Conservation (phyloP, 2,888 invertebrate genomes). For the Axea sp. region DNA sequence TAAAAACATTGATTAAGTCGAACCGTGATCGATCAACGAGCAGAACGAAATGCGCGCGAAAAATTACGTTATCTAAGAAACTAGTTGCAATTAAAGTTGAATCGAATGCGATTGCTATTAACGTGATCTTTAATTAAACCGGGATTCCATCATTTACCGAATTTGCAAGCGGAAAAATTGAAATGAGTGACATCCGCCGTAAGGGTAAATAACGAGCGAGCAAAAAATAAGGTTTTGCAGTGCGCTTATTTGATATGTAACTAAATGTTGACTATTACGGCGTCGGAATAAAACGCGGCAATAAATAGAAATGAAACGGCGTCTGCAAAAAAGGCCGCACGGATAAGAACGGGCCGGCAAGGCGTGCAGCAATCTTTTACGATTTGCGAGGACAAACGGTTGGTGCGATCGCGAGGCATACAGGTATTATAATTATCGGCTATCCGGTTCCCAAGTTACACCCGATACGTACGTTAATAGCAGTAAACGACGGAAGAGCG, state of each 20-base stretch:
- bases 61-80: too few relatives aligned
- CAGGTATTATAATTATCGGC: conserved; percentile 61
- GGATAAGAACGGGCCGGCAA: conserved; percentile 33
- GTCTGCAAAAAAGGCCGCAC: conserved; percentile 33
- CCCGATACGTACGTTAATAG: conserved; percentile 56
- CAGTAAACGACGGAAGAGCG: conserved; percentile 60
- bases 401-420: conserved; percentile 51
- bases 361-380: conserved; percentile 48
- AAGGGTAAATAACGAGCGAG: conserved; percentile 5
- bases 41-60: too few relatives aligned
- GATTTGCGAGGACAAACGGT: conserved; percentile 57
- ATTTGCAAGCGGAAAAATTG: too few relatives aligned
- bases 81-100: too few relatives aligned
- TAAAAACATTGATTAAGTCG: too few relatives aligned
- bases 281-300: conserved; percentile 20
- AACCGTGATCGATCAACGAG: too few relatives aligned
- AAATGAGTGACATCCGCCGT: too few relatives aligned
- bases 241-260: conserved; percentile 28
- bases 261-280: conserved; percentile 32
- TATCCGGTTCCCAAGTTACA: conserved; percentile 62
- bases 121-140: too few relatives aligned
- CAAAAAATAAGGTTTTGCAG: conserved; percentile 7
- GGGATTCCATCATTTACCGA: too few relatives aligned
- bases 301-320: conserved; percentile 37
- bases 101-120: too few relatives aligned